These are phyloP conservation scores for Potamilus streckersoni DNA, from an alignment of 1,140 invertebrate species.

Conservation along the genomic window DNA sequence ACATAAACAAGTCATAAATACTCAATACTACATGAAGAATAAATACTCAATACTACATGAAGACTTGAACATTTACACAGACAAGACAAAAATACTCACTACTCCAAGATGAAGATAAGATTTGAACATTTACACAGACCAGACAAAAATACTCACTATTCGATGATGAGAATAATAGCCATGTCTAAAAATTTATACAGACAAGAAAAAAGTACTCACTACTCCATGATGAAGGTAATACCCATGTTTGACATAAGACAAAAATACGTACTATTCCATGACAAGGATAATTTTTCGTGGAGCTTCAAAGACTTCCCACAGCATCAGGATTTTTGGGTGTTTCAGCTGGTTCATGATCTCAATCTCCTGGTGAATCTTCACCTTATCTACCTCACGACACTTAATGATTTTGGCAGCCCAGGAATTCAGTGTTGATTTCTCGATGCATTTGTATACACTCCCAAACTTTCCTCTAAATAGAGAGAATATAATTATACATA, in stretches of 20 bases:
- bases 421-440: conserved; percentile 91
- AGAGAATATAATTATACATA: no score
- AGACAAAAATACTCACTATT: no score
- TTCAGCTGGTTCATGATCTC: conserved; percentile 99
- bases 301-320: conserved; percentile 99
- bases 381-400: conserved; percentile 80
- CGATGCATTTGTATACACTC: conserved; percentile 95
- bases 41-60: conserved; percentile 76
- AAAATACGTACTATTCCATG: conserved; percentile 95
- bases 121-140: no score
- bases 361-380: conserved; percentile 97
- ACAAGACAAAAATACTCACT: no score
- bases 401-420: conserved; percentile 99
- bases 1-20: no score
- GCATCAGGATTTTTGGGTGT: conserved; percentile 96
- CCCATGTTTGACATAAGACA: no score
- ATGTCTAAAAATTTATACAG: no score
- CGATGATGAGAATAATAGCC: no score
- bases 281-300: conserved; percentile 99
- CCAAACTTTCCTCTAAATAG: conserved; percentile 88
- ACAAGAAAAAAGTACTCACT: background rate
- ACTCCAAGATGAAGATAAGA: no score
- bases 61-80: no score
- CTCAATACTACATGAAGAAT: no score
- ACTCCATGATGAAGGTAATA: no score